Evolutionary conservation across 2,797 vertebrate species (phyloP).

Genomic region (Phyllotis vaccarum): DNA sequence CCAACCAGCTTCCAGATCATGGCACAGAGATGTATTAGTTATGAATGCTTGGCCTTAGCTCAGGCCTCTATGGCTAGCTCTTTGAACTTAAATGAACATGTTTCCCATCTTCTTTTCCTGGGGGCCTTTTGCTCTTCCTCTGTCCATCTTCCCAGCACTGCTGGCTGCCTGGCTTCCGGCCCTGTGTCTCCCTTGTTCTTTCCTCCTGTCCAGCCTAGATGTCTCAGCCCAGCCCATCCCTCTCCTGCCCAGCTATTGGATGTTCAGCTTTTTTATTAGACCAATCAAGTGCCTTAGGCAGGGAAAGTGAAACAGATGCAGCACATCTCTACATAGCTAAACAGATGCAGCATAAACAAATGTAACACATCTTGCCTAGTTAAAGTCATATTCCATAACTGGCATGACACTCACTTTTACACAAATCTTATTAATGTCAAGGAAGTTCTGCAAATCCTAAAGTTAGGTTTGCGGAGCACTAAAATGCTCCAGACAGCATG

Average conservation of each 20-base stretch:
- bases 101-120: not conserved
- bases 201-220: not conserved
- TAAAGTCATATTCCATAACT: not conserved
- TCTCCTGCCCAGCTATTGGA: not conserved
- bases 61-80: not conserved
- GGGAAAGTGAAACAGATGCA: not conserved
- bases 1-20: not conserved
- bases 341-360: not conserved
- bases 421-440: slow-evolving; percentile 51
- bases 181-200: not conserved
- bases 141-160: not conserved
- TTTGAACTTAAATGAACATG: not conserved
- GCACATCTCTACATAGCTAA: not conserved
- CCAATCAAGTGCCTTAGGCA: not conserved
- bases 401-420: slow-evolving; percentile 1
- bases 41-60: not conserved
- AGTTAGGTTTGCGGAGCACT: not conserved
- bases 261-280: not conserved
- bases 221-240: not conserved
- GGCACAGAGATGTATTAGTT: not conserved
- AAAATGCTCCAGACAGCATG: not conserved
- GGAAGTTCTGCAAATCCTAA: not conserved
- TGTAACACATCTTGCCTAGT: not conserved
- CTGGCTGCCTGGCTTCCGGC: not conserved
- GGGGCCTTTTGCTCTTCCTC: not conserved